Evolutionary conservation across 2,113 vertebrate genomes (phyloP).

Genomic region (Ochotona princeps): DNA sequence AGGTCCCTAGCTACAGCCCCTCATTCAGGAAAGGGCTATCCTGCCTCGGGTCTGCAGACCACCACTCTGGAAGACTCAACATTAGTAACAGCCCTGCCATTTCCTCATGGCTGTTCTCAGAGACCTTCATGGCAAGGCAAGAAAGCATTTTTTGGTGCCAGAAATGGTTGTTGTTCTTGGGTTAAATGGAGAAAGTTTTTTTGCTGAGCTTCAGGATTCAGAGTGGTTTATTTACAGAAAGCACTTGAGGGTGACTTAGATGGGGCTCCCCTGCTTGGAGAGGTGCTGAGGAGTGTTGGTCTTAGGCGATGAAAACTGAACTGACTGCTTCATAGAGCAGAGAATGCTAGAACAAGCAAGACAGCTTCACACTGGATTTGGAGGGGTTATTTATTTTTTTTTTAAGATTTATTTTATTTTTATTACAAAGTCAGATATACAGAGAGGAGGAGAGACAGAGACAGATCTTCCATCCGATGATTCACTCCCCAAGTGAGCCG

Average conservation of each 20-base stretch:
- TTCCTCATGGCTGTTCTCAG: constrained; percentile 33
- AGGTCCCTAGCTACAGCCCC: not conserved
- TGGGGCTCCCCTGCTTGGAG: not conserved
- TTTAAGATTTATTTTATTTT: no score
- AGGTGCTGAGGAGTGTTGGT: not conserved
- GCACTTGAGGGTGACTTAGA: not conserved
- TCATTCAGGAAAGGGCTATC: not conserved
- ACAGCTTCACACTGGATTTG: constrained; percentile 57
- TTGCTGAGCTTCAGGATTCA: constrained; percentile 61
- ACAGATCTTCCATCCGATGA: no score
- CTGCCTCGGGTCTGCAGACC: not conserved
- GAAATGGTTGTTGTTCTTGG: constrained; percentile 53
- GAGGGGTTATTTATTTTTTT: not conserved
- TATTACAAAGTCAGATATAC: no score
- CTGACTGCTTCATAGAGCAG: constrained; percentile 4
- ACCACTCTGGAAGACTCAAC: constrained; percentile 3
- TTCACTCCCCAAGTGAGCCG: no score
- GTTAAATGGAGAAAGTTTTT: constrained; percentile 41
- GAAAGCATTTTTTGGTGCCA: constrained; percentile 49
- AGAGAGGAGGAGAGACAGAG: no score
- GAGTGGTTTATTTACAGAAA: constrained; percentile 58
- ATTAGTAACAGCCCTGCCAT: not conserved
- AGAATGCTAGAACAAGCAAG: not conserved
- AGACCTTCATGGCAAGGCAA: not conserved
- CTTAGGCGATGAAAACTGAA: not conserved